Conservation (phyloP, 2,797 vertebrate species). For the Sebastes dallii region DNA sequence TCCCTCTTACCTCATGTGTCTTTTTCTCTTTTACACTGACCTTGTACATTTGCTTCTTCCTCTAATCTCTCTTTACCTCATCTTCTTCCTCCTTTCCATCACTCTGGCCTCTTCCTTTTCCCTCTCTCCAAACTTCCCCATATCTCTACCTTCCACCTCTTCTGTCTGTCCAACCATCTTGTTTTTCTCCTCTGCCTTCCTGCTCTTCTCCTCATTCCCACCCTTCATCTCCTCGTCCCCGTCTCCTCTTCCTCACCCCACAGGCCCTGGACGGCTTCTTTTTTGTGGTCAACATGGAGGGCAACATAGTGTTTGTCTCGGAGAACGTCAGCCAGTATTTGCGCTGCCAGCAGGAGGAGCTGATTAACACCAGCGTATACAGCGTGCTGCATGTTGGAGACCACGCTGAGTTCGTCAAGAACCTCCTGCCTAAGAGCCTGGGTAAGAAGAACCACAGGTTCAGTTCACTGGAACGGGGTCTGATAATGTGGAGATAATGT, state of each 20-base stretch:
- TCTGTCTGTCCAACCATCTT: too few species aligned
- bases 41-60: neutral
- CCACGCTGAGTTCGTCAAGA: conserved; percentile 91
- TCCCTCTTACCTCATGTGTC: neutral
- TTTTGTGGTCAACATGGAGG: conserved; percentile 77
- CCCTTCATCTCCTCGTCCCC: neutral
- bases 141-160: neutral
- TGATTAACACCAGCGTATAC: conserved; percentile 94
- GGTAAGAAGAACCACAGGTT: conserved; percentile 75
- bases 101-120: neutral
- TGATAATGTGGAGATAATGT: neutral
- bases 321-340: conserved; percentile 88
- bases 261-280: conserved; percentile 79
- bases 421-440: conserved; percentile 92
- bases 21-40: neutral
- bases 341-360: conserved; percentile 92
- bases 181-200: neutral
- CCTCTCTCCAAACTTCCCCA: neutral
- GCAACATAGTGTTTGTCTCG: conserved; percentile 76
- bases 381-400: conserved; percentile 92
- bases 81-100: neutral
- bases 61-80: neutral
- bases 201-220: neutral
- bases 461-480: neutral
- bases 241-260: neutral